Percentiles rank a stretch among this genome's conserved stretches.
Conservation (phyloP, 2,888 invertebrate species). For the Xylota sylvarum region DNA sequence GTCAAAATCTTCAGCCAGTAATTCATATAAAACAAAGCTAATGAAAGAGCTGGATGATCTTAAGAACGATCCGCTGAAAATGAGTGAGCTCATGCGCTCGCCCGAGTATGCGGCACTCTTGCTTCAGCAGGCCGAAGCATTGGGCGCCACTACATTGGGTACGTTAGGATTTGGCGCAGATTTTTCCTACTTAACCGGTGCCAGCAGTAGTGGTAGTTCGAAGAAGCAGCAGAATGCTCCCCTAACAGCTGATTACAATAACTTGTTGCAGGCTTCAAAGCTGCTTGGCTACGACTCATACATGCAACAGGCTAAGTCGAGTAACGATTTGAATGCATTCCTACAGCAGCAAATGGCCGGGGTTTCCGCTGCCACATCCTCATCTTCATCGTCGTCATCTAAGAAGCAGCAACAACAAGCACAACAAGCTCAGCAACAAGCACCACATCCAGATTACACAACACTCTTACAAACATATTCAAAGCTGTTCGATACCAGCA, state of each 20-base stretch:
- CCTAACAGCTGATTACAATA: constrained; percentile 83
- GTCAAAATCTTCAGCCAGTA: constrained; percentile 82
- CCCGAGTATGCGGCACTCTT: constrained; percentile 84
- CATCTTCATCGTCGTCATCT: constrained; percentile 72
- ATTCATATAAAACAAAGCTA: constrained; percentile 84
- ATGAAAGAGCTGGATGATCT: constrained; percentile 84
- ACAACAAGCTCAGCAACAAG: constrained; percentile 80
- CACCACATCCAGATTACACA: constrained; percentile 82
- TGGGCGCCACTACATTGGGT: constrained; percentile 84
- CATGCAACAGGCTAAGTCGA: constrained; percentile 82
- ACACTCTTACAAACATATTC: constrained; percentile 84
- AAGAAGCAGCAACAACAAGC: constrained; percentile 78
- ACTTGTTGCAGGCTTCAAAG: constrained; percentile 84
- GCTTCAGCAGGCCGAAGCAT: constrained; percentile 84
- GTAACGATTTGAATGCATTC: constrained; percentile 83
- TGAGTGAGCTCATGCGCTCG: constrained; percentile 84
- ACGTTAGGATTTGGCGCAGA: constrained; percentile 83
- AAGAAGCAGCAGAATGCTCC: constrained; percentile 78
- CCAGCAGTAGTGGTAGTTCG: constrained; percentile 74
- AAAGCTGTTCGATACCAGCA: constrained; percentile 83
- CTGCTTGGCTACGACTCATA: constrained; percentile 84
- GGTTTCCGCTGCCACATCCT: constrained; percentile 80
- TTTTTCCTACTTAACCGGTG: constrained; percentile 83
- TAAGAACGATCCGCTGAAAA: constrained; percentile 84
- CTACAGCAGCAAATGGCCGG: constrained; percentile 84